Evolutionary conservation across 2,888 invertebrate species (phyloP), one percentile per base, ranked within the genome.

Genomic region (Chaetoderma sp.): DNA sequence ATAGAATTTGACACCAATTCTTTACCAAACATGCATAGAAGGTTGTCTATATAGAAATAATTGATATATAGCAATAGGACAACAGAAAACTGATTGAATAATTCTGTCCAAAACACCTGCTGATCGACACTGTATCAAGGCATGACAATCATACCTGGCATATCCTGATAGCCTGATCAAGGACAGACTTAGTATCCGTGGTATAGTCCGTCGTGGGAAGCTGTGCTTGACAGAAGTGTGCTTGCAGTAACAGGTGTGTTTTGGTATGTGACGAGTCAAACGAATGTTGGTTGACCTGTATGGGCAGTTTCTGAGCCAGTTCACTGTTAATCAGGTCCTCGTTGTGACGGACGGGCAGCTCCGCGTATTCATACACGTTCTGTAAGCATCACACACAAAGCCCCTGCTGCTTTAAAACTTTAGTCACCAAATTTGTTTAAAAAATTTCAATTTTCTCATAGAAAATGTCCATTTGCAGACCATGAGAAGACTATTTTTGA

Each of bases 311-410:
- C 79, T 92, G 91, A 0, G 94, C 91, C 65, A 98, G 88, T 77
- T 96, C 94, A 52, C 94, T 95, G 87, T 0, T 73, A 72, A 94
- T 89, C 67, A 92, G 88, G 83, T 99, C 98, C 87, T 99, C 99
- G 83, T 99, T 99, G 85, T 99, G 99, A 58, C 99, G 90, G 1
- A 99, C 98, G 0, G 99, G 99, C 72, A 99, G 89, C 76, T 97
- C 93, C 64, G 93, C 91, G 82, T 96, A 91, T 77, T 99, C 99
- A 74, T 94, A 91, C 1, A 93, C 92, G 84, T 95, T 92, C 88
- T 88, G 74, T 39, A 80, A 73, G 18, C n/a, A 45, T 13, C 18
- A 13, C n/a, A 10, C 10, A 10, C 10, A 39, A 39, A 39, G n/a
- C 39, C 10, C n/a, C 10, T 39, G 39, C n/a, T 13, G 39, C 10